Evolutionary conservation across 2,888 invertebrate species (phyloP).

Genomic region (Xanthia icteritia): DNA sequence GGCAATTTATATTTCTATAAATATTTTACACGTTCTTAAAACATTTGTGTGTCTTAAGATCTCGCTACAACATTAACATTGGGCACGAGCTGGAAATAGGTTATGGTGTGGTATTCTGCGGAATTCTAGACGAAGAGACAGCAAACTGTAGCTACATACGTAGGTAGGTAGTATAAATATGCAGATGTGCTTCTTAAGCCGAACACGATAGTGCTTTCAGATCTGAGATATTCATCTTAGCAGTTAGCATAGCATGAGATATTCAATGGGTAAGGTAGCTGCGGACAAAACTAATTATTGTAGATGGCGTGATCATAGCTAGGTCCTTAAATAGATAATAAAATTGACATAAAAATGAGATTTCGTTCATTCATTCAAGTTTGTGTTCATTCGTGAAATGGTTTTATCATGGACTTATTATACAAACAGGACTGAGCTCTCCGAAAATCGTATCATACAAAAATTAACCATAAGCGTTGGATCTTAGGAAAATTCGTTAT

Average conservation of each 20-base stretch:
- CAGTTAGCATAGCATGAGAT: neutral
- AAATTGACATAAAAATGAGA: too few species aligned
- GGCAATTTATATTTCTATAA: neutral
- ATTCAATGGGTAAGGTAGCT: neutral
- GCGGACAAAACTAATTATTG: too few species aligned
- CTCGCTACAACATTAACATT: neutral
- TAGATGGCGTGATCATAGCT: too few species aligned
- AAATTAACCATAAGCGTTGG: too few species aligned
- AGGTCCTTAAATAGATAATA: too few species aligned
- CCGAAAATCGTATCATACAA: too few species aligned
- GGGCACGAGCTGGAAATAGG: neutral
- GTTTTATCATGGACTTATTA: too few species aligned
- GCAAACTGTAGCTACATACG: neutral
- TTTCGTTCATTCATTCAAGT: too few species aligned
- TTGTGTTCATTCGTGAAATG: too few species aligned
- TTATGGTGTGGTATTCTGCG: slow-evolving; percentile 5
- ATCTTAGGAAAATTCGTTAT: too few species aligned
- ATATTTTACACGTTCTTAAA: neutral
- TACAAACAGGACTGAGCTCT: too few species aligned
- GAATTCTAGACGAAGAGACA: neutral
- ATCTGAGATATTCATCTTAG: neutral
- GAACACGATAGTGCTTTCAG: neutral
- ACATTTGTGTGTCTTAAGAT: neutral
- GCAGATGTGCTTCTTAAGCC: too few species aligned
- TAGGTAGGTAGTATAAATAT: neutral